Base-by-base conservation (phyloP, 2,888 invertebrate species). In the Griposia aprilina region DNA sequence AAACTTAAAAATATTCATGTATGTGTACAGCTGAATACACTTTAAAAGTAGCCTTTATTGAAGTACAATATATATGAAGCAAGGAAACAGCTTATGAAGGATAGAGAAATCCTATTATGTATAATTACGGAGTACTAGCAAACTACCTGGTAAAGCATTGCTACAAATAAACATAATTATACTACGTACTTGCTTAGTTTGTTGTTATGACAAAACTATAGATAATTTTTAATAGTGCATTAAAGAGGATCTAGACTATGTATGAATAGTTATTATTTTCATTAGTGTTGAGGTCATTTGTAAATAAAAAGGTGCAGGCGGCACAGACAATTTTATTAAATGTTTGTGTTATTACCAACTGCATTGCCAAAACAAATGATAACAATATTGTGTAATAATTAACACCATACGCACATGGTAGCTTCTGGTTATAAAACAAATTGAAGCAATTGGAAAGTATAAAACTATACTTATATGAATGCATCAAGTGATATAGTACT, bases 41-140 rank as follows among this genome's bases (percentile, higher is more conserved):
- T 36, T 41, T 11, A 23, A 45, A 36, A 48, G 13, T 73, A 67
- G 30, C 17, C 23, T 59, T 57, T 66, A 69, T 59, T 59, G 15
- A 36, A 50, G 30, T 57, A 26, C 15, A 65, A 26, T 48, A 63
- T 68, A n/a, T 36, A 63, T 68, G 41, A 71, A 74, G 66, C 30
- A 55, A 36, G 36, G 30, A 68, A 74, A 66, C 36, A 59, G 50
- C 68, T 72, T 60, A 26, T 73, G 73, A 83, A 86, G 87, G 86
- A 63, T 74, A 83, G 78, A 81, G 88, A 88, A 87, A 87, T 76
- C 73, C 0, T 57, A 23, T 15, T 59, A 55, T n/a, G 20, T 66
- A 1, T 80, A 52, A 68, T 78, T 65, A 76, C 23, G 45, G 11
- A 60, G 55, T 59, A 52, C 7, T 41, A 63, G n/a, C 8, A 50